Base-by-base conservation (phyloP, 2,888 invertebrate genomes). In the Salpingus planirostris region DNA sequence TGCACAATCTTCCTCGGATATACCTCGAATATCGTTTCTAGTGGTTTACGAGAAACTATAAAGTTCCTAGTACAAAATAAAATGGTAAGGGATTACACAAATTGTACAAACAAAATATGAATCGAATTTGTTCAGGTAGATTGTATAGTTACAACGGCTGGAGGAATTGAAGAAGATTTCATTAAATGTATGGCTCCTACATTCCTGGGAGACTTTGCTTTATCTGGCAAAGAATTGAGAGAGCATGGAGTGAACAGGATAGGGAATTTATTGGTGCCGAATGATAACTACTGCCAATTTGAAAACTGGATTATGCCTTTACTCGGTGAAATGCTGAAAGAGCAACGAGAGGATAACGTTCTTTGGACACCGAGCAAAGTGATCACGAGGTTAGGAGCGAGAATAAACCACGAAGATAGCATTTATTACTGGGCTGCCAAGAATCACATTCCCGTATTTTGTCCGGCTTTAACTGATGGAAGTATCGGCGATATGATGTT, bases 401-500 rank as follows among this genome's bases (percentile, higher is more conserved):
- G 82, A 64, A 97, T 99, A 25, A 77, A 88, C 54, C 75, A 98
- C 64, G 76, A 84, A 48, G 80, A 81, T 11, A 97, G 96, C 1
- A 89, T 99, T 33, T 95, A 89, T 57, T 96, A 95, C 55, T 97
- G 96, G 96, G 91, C 95, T 10, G 84, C 89, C 50, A 87, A 82
- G 60, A 95, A 98, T 64, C 80, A 90, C 55, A 98, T 99, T 58
- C 98, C 98, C 0, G 85, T 98, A 0, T 98, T 90, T 60, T 89
- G 95, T 66, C 98, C 98, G 0, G 97, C 96, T 0, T 67, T 99
- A 38, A 99, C 98, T 0, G 98, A 98, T 68, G 98, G 98, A 1
- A 93, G 93, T 47, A 68, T 88, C 38, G 95, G 98, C 0, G 98
- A 99, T 60, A 97, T 98, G 96, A 87, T 99, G 78, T 98, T 92